Conservation (phyloP, 2,888 invertebrate genomes). For the Dicycla oo region DNA sequence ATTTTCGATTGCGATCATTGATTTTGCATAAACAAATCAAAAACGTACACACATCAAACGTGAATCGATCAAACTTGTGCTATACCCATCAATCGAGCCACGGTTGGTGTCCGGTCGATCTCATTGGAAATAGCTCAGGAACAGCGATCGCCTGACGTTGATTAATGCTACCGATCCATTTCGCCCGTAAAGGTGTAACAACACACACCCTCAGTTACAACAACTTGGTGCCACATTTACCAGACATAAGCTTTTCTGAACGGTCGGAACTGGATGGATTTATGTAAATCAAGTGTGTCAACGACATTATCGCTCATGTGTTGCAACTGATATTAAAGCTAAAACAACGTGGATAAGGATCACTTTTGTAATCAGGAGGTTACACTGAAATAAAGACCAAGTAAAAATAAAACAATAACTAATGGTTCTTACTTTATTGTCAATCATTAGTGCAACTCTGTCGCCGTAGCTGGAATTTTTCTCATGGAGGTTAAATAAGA, state of each 20-base stretch:
- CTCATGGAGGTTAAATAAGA: too few species aligned
- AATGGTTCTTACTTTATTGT: neutral
- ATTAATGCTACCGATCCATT: neutral
- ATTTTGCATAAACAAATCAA: neutral
- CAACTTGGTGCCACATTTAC: neutral
- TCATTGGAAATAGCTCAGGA: neutral
- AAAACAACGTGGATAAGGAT: neutral
- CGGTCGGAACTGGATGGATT: neutral
- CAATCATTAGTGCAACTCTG: neutral
- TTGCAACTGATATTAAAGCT: neutral
- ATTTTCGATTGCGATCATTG: too few species aligned
- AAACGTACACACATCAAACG: neutral
- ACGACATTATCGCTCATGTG: neutral
- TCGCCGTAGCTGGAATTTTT: too few species aligned
- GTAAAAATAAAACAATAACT: neutral
- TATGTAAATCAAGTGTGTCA: slow-evolving; percentile 2
- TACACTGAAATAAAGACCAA: neutral
- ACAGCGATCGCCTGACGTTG: neutral
- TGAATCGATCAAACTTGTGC: neutral
- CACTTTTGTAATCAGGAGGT: neutral
- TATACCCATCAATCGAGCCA: neutral
- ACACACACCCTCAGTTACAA: neutral
- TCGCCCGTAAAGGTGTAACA: neutral
- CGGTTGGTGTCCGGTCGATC: neutral
- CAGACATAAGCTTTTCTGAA: neutral